Conservation (phyloP, 1,140 invertebrate species). For the Drosophila virilis region DNA sequence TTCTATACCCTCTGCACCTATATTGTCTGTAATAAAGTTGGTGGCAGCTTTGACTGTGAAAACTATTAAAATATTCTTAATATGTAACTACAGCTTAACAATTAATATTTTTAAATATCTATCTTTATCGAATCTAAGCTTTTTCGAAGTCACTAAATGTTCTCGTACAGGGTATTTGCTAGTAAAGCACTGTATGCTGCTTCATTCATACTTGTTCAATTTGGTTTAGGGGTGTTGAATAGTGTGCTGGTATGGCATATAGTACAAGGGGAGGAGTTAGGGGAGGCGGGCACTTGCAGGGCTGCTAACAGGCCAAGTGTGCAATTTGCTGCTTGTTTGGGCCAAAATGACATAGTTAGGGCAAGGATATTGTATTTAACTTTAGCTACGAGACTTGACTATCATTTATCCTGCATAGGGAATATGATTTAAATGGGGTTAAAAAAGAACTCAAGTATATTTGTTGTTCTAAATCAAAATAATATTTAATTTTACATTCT, state of each 20-base stretch:
- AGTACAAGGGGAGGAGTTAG: too few relatives aligned
- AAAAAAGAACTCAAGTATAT: background rate
- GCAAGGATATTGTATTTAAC: constrained; percentile 27
- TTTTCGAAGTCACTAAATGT: too few relatives aligned
- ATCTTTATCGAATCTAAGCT: too few relatives aligned
- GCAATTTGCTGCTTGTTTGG: constrained; percentile 46
- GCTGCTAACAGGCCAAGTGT: constrained; percentile 35
- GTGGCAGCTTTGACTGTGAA: too few relatives aligned
- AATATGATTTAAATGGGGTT: background rate
- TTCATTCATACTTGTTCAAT: constrained; percentile 17
- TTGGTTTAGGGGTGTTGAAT: background rate
- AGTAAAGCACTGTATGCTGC: background rate
- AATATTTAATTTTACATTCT: too few relatives aligned
- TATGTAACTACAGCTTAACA: too few relatives aligned
- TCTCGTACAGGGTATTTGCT: background rate
- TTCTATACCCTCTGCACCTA: background rate
- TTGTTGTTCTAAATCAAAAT: too few relatives aligned
- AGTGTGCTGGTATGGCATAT: too few relatives aligned
- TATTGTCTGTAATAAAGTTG: background rate
- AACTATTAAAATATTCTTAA: too few relatives aligned
- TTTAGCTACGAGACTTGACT: constrained; percentile 1
- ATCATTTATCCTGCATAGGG: constrained; percentile 2
- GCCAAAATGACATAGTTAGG: constrained; percentile 40
- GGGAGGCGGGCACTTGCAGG: constrained; percentile 5
- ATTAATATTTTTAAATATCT: too few relatives aligned